A percentile compares a stretch with the other conserved stretches of the same genome.
These are phyloP conservation scores for Dicrurus megarhynchus DNA, from an alignment of 2,113 vertebrate genomes.

Conservation along the genomic window DNA sequence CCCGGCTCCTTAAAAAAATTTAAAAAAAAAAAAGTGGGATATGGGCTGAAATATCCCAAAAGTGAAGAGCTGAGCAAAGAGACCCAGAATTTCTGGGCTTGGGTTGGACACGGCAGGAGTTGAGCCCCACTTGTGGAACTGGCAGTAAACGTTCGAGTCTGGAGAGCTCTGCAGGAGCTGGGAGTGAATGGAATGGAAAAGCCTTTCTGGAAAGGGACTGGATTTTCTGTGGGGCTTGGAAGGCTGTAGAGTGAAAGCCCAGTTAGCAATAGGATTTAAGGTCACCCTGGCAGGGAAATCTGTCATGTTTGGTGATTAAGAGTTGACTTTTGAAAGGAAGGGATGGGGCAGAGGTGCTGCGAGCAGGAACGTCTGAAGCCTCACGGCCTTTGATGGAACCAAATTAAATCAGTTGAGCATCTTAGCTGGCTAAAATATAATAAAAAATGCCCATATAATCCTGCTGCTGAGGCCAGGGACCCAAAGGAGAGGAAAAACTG, in stretches of 20 bases:
- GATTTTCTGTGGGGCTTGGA: background rate
- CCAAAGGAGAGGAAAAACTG: background rate
- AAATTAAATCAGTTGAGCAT: background rate
- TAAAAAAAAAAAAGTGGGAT: background rate
- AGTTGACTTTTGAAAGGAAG: background rate
- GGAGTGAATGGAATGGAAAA: background rate
- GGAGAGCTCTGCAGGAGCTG: background rate
- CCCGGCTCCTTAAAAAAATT: background rate
- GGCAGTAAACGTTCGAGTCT: accelerated
- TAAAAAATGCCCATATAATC: background rate
- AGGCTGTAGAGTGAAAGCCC: background rate
- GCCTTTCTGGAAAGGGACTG: background rate
- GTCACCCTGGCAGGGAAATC: background rate
- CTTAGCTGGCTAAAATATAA: background rate
- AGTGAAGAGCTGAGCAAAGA: background rate
- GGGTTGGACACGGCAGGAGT: accelerated
- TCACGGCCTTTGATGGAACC: background rate
- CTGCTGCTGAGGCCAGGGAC: background rate
- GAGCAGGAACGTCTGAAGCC: background rate
- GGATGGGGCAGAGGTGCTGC: background rate
- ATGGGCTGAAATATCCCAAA: background rate
- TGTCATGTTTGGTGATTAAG: background rate
- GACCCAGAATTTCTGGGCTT: background rate
- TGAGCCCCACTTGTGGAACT: accelerated
- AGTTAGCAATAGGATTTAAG: background rate